Conservation (phyloP, 2,797 vertebrate species). For the Dicrostonyx torquatus region DNA sequence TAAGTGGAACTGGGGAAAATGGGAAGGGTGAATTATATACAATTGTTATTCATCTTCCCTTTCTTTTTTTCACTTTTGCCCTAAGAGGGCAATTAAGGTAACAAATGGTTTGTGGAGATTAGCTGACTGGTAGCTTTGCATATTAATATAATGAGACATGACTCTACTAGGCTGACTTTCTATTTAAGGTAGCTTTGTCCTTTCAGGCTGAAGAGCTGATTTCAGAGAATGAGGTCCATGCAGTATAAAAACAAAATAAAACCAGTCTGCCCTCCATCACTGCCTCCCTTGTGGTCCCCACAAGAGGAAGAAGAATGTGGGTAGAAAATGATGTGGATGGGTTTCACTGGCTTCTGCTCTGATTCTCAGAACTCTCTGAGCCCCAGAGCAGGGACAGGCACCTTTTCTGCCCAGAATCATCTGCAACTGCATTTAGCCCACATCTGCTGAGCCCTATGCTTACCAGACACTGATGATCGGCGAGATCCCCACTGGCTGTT, state of each 20-base stretch:
- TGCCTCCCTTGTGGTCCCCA: not conserved
- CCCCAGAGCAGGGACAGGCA: not conserved
- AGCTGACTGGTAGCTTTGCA: constrained; percentile 94
- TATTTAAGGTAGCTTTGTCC: constrained; percentile 92
- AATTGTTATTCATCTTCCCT: constrained; percentile 82
- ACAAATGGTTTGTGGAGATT: constrained; percentile 95
- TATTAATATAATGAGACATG: constrained; percentile 93
- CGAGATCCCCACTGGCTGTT: not conserved
- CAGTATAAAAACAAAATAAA: constrained; percentile 83
- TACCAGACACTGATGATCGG: not conserved
- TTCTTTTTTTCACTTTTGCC: constrained; percentile 91
- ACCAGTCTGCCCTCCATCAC: not conserved
- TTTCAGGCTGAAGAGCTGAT: constrained; percentile 93
- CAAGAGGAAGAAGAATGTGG: constrained; percentile 48
- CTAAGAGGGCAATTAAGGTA: constrained; percentile 97
- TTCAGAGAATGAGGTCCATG: constrained; percentile 91
- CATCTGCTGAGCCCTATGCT: not conserved
- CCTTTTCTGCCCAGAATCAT: not conserved
- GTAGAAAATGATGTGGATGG: not conserved
- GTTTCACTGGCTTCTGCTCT: not conserved
- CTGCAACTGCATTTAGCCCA: constrained; percentile 1
- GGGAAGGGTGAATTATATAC: constrained; percentile 72
- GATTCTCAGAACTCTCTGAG: not conserved
- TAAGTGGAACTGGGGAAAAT: constrained; percentile 60
- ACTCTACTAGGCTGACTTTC: constrained; percentile 92